A percentile compares a stretch with the other conserved stretches of the same genome.
phyloP scores from a whole-genome alignment of 2,797 vertebrate genomes.

The Tauraco hartlaubi region DNA sequence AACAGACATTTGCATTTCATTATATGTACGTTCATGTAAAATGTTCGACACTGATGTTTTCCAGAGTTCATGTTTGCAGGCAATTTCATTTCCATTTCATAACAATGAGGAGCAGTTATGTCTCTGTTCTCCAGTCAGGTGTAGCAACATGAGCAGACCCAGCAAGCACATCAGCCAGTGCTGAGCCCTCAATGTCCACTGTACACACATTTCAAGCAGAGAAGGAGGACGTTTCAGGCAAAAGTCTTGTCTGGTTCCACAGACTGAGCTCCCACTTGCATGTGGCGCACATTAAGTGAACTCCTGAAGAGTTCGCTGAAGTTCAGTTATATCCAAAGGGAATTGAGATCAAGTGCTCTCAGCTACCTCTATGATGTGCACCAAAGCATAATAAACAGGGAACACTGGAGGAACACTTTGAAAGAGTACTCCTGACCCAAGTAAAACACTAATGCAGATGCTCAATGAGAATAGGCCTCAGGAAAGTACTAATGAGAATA shows the following conservation, averaged over 20 bases:
- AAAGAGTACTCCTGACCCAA: background rate
- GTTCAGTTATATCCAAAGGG: background rate
- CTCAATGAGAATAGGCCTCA: background rate
- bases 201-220: fast-evolving
- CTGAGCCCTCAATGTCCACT: fast-evolving
- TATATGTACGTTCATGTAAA: background rate
- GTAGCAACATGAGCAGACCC: background rate
- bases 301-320: background rate
- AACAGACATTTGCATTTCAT: background rate
- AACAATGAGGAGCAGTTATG: background rate
- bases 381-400: background rate
- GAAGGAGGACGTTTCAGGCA: background rate
- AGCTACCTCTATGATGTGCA: background rate
- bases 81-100: background rate
- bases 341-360: background rate
- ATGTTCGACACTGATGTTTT: background rate
- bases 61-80: background rate
- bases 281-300: background rate
- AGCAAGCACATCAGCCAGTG: background rate
- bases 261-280: background rate
- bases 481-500: background rate
- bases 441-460: background rate
- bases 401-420: background rate
- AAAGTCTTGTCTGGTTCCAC: background rate
- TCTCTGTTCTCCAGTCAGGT: background rate